Evolutionary conservation across 2,113 vertebrate species (phyloP), one percentile per base, ranked within the genome.

Genomic region (Coregonus clupeaformis): DNA sequence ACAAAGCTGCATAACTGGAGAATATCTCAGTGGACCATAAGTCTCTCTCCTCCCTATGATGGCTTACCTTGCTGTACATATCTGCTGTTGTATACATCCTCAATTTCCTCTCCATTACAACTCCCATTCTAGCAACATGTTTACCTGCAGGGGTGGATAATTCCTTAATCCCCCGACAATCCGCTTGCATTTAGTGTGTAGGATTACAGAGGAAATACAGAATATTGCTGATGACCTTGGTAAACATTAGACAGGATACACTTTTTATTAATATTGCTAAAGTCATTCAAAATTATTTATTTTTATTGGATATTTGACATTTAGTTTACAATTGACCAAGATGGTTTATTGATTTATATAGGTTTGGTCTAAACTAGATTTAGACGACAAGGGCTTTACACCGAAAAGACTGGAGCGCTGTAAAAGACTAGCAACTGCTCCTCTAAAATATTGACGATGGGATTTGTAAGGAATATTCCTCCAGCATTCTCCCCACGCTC

Each of bases 401-500:
- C 42, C 49, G 14, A 14, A 52, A 52, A 18, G 49, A 18, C 49
- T 18, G 49, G 12, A 52, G 49, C 18, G 49, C 13, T 49, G 82
- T 77, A 74, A 55, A 73, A 79, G 66, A 74, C 77, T 57, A 29
- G 22, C 70, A 75, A 55, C 67, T 69, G 68, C 72, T 60, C 63
- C 60, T 65, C 65, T 90, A 79, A 89, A 86, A 88, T 83, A 83
- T 67, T 83, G 73, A 84, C 68, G 77, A 60, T 59, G 76, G 81
- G 74, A 79, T 79, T 82, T 80, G 66, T 65, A 69, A 84, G 81
- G 74, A 52, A 52, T 47, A 13, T 75, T 73, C 16, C 67, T 84
- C 63, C 55, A 68, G 60, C 73, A 75, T 73, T 83, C 85, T 76
- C 79, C 73, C 59, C 67, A 6, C 76, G 83, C 79, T 75, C 73